Base-by-base conservation (phyloP, 2,113 vertebrate species). In the Hyperopisus bebe region DNA sequence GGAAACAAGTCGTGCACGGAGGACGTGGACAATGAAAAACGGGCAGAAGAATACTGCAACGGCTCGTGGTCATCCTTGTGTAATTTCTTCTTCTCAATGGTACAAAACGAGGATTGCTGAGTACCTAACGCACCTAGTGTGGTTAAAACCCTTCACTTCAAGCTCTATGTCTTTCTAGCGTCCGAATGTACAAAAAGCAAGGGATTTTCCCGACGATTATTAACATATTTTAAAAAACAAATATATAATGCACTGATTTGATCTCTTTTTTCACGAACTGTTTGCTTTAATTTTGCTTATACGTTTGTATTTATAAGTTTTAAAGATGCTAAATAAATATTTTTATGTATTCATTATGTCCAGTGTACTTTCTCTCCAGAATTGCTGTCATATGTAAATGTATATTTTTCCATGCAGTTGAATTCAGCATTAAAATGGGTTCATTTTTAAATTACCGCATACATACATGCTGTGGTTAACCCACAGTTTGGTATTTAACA, bases 71-170 rank as follows among this genome's bases (percentile, higher is more conserved):
- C 93, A 87, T 96, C 96, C 1, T 3, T 98, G 5, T 99, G 98
- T 93, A 88, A 92, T 0, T 97, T 98, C 53, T 92, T 99, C 42
- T 92, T 99, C 62, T 92, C 94, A 35, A 95, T 98, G 92, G 1
- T 98, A 50, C 97, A 98, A 86, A 94, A 93, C 15, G 94, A 94
- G 0, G 95, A 95, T 0, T 99, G 98, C 91, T 96, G 93, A 94
- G 1, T 10, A 21, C 17, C 5, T 10, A 46, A 24, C 24, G 9
- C 46, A 5, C 31, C 88, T 53, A 7, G 39, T 27, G 19, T 51
- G 62, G 3, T 89, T 6, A 84, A 83, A 53, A 55, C 4, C 50
- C 31, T 53, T 89, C 8, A n/a, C 62, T 77, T 77, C 0, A 77
- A 77, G n/a, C 47, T 88, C 13, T 86, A 24, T 58, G 70, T 51